Evolutionary conservation across 2,888 invertebrate species (phyloP), one percentile per base, ranked within the genome.

Genomic region (Scaptomyza polygonia): DNA sequence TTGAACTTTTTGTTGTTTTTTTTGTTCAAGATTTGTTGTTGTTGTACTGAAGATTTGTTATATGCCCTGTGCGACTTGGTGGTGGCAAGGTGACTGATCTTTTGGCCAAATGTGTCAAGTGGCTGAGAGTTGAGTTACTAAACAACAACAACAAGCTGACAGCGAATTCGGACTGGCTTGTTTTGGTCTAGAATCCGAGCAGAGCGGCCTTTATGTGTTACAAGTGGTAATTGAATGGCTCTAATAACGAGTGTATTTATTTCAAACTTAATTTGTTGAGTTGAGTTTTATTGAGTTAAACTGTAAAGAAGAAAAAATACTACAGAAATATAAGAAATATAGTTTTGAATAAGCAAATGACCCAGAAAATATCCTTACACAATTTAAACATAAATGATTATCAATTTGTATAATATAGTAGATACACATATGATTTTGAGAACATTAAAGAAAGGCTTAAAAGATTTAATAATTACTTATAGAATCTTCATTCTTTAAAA

Each of bases 91-190:
- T 85, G 81, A 81, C 58, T 81, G 81, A 85, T 81, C 85, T 79
- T 79, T 74, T 79, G 66, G 67, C 74, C 79, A 79, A 79, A 81
- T 79, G 82, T 85, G 80, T 81, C 80, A 81, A 81, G 85, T 80
- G 85, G 77, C 44, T 57, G 51, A 57, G 65, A 56, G 64, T 51
- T 44, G 66, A 66, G 71, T 58, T 63, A 62, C 74, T 74, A 70
- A 74, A 75, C 70, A 62, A 58, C 58, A 29, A 6, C 48, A 32
- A n/a, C 21, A n/a, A 30, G 36, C 45, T 25, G 39, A 5, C 40
- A 30, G 48, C 49, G 70, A 54, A 65, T 68, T 72, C 39, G 54
- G 39, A 34, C 29, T 34, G 49, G 40, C 40, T 61, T 36, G 45
- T 39, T 39, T 39, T 39, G 16, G 14, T 39, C 39, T 30, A 45